A percentile compares a stretch with the other conserved stretches of the same genome.
These are phyloP conservation scores for Myotis yumanensis DNA, from an alignment of 2,113 vertebrate species.

Conservation along the genomic window DNA sequence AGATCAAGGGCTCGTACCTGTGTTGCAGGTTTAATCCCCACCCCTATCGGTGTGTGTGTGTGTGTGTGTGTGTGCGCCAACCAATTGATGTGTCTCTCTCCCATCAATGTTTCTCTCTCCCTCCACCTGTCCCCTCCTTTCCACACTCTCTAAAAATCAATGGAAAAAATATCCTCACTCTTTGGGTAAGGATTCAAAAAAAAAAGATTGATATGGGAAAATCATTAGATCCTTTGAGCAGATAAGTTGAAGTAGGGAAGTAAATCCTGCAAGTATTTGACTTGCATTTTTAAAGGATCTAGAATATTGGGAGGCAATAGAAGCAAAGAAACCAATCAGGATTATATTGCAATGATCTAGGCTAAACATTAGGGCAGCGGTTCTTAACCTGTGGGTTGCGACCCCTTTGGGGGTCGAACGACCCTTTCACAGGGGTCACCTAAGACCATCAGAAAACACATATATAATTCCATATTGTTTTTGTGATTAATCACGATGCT, in stretches of 20 bases:
- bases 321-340: neutral
- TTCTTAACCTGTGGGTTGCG: too few relatives aligned
- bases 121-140: neutral
- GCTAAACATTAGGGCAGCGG: too few relatives aligned
- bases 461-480: too few relatives aligned
- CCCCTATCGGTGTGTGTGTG: too few relatives aligned
- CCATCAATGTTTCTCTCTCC: neutral
- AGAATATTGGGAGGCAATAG: neutral
- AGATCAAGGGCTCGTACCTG: too few relatives aligned
- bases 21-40: too few relatives aligned
- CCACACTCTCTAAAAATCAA: neutral
- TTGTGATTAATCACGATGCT: too few relatives aligned
- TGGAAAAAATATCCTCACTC: too few relatives aligned
- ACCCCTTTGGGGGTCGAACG: too few relatives aligned
- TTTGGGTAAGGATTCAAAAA: too few relatives aligned
- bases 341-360: neutral
- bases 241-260: neutral
- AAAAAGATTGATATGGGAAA: neutral
- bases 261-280: neutral
- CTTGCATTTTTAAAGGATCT: neutral
- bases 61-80: neutral
- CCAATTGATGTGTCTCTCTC: neutral
- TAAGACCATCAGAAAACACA: too few relatives aligned
- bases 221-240: neutral
- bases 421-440: too few relatives aligned